phyloP scores from a whole-genome alignment of 1,140 invertebrate species.

The Semibalanus balanoides region DNA sequence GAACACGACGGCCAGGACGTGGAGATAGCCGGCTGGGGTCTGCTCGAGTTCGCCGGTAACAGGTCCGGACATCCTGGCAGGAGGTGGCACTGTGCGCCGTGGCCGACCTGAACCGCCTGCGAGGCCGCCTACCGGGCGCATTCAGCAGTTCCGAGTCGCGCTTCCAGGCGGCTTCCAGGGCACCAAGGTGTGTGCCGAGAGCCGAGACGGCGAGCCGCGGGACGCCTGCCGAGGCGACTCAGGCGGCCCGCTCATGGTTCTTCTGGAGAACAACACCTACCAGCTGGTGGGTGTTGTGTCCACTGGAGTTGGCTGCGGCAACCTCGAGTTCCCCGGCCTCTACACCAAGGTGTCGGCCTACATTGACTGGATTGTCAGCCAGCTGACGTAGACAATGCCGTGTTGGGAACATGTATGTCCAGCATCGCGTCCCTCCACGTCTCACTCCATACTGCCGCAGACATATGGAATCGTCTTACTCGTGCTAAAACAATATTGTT shows the following conservation, averaged over 20 bases:
- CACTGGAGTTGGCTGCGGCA: slow-evolving; percentile 25
- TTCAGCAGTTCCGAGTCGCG: background rate
- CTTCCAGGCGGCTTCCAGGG: slow-evolving; percentile 5
- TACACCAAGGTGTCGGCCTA: slow-evolving; percentile 25
- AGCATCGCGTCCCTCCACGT: no score
- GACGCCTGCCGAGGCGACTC: slow-evolving; percentile 23
- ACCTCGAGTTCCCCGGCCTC: slow-evolving; percentile 23
- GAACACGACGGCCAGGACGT: slow-evolving; percentile 32
- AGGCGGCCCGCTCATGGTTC: slow-evolving; percentile 24
- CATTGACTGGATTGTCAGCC: slow-evolving; percentile 22
- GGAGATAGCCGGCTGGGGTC: slow-evolving; percentile 44
- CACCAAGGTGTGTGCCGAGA: slow-evolving; percentile 14
- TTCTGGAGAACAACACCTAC: slow-evolving; percentile 18
- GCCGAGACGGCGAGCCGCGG: background rate
- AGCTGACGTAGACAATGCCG: background rate
- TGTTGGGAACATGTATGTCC: no score
- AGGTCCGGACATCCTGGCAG: slow-evolving; percentile 37
- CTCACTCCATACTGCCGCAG: no score
- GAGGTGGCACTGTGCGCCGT: slow-evolving; percentile 43
- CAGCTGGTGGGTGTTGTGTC: slow-evolving; percentile 23
- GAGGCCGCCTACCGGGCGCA: slow-evolving; percentile 4
- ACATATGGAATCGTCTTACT: no score
- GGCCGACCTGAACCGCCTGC: slow-evolving; percentile 36
- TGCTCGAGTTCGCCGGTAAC: slow-evolving; percentile 35
- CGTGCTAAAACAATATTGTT: no score